Evolutionary conservation across 2,797 vertebrate genomes (phyloP).

Genomic region (Notolabrus celidotus): DNA sequence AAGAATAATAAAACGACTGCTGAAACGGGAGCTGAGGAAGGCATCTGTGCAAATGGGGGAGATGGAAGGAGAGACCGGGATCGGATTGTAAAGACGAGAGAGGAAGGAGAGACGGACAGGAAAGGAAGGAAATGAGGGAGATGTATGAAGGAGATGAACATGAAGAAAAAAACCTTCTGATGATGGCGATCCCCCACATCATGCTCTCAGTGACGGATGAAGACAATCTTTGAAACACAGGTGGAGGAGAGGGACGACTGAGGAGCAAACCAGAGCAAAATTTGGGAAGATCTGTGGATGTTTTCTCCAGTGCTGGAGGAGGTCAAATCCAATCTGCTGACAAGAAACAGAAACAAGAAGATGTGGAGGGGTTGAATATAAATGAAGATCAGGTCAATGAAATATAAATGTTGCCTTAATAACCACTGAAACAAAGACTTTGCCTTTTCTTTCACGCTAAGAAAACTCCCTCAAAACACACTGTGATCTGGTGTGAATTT

Average conservation of each 20-base stretch:
- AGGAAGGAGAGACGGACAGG: conserved; percentile 31
- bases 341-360: conserved; percentile 25
- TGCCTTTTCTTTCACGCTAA: not conserved
- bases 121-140: conserved; percentile 56
- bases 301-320: conserved; percentile 16
- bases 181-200: conserved; percentile 55
- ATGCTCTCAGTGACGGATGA: conserved; percentile 35
- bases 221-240: conserved; percentile 48
- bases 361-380: not conserved
- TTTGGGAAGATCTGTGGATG: conserved; percentile 32
- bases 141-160: conserved; percentile 52
- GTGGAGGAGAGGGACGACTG: conserved; percentile 29
- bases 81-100: conserved; percentile 34
- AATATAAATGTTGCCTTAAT: conserved; percentile 21
- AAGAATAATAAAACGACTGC: conserved; percentile 68
- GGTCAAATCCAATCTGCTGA: conserved; percentile 38
- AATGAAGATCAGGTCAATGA: conserved; percentile 15
- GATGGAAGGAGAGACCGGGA: conserved; percentile 40
- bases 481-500: not conserved
- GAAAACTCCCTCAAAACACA: not conserved
- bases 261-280: conserved; percentile 20
- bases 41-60: conserved; percentile 47
- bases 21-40: conserved; percentile 55
- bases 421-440: conserved; percentile 7
- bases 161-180: conserved; percentile 32